A percentile compares a stretch with the other conserved stretches of the same genome.
Conservation (phyloP, 2,797 vertebrate genomes). For the Hippopotamyrus pictus region DNA sequence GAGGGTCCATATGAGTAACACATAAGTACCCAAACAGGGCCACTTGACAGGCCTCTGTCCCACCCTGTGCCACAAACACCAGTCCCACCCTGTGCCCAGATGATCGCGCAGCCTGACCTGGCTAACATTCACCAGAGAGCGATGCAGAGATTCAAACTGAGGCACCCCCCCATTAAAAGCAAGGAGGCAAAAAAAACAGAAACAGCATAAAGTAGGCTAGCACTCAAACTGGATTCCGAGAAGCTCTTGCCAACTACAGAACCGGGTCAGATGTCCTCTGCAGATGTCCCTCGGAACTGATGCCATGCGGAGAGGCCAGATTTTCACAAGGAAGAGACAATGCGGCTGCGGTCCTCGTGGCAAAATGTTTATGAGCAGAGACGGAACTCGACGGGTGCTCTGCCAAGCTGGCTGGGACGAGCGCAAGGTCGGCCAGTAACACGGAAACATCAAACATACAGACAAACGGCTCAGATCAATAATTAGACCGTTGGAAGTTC, state of each 20-base stretch:
- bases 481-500: conserved; percentile 29
- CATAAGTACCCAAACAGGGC: background rate
- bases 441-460: conserved; percentile 33
- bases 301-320: background rate
- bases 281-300: conserved; percentile 3
- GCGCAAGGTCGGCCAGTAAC: conserved; percentile 24
- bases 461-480: conserved; percentile 30
- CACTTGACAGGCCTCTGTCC: background rate
- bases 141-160: too few relatives aligned
- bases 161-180: background rate
- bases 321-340: background rate
- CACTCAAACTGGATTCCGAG: background rate
- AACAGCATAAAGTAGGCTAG: background rate
- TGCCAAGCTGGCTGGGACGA: conserved; percentile 26
- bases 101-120: too few relatives aligned
- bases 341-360: background rate
- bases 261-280: background rate
- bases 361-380: conserved; percentile 33
- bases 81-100: background rate
- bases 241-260: background rate
- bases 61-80: background rate
- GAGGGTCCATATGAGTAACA: background rate
- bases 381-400: conserved; percentile 35
- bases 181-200: background rate
- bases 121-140: background rate